Conservation (phyloP, 2,797 vertebrate genomes). For the Tinamus major region DNA sequence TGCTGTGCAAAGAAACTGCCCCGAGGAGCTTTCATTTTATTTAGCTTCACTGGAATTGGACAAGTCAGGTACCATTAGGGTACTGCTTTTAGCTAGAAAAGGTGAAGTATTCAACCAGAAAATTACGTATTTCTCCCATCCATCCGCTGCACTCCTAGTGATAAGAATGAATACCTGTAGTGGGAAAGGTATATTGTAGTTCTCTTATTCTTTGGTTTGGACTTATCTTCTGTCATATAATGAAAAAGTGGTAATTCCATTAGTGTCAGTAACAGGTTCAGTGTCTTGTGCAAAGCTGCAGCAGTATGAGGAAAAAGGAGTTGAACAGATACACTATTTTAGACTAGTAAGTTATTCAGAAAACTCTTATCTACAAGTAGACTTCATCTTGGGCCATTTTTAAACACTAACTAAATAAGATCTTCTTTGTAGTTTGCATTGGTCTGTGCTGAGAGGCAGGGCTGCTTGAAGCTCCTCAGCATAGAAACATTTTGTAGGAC, state of each 20-base stretch:
- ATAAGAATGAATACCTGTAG: neutral
- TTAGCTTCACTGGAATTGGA: neutral
- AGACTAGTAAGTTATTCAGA: neutral
- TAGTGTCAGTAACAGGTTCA: neutral
- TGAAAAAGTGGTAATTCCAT: neutral
- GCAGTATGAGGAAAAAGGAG: neutral
- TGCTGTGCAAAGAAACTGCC: neutral
- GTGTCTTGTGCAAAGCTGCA: neutral
- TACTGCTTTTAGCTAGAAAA: neutral
- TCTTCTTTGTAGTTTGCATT: neutral
- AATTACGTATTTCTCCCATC: neutral
- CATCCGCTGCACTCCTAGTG: neutral
- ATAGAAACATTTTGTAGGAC: neutral
- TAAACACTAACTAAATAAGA: neutral
- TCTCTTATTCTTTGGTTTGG: neutral
- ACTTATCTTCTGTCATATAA: neutral
- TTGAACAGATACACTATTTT: neutral
- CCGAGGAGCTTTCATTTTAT: neutral
- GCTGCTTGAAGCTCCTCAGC: neutral
- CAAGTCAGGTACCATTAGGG: neutral
- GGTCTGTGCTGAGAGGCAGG: neutral
- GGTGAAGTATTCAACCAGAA: neutral
- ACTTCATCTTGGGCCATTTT: neutral
- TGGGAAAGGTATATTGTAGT: neutral
- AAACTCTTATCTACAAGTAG: neutral